Evolutionary conservation across 2,797 vertebrate genomes (phyloP).

Genomic region (Rhinichthys osculus): DNA sequence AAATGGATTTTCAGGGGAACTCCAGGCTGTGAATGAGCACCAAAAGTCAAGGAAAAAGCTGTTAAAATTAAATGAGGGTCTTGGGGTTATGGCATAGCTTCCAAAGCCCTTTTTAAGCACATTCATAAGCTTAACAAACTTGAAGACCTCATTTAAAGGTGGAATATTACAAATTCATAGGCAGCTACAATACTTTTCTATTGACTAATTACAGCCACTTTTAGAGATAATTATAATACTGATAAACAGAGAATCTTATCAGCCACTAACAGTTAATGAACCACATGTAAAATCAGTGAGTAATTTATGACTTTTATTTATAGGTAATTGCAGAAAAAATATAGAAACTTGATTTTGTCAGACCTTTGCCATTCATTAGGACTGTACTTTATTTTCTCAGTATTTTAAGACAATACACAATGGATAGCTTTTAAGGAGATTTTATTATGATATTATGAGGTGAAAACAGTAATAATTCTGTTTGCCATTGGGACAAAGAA

Average conservation of each 20-base stretch:
- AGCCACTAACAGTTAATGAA: slow-evolving; percentile 26
- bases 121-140: slow-evolving; percentile 13
- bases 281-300: slow-evolving; percentile 26
- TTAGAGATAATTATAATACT: slow-evolving; percentile 44
- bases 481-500: background rate
- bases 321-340: background rate
- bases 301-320: background rate
- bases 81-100: slow-evolving; percentile 51
- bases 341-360: background rate
- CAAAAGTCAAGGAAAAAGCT: slow-evolving; percentile 50
- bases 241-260: slow-evolving; percentile 38
- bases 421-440: background rate
- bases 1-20: slow-evolving; percentile 11
- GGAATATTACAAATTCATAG: slow-evolving; percentile 60
- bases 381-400: background rate
- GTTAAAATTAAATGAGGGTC: slow-evolving; percentile 47
- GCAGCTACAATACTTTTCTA: slow-evolving; percentile 54
- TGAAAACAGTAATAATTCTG: background rate
- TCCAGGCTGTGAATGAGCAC: slow-evolving; percentile 23
- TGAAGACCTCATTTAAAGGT: slow-evolving; percentile 65
- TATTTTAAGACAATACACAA: background rate
- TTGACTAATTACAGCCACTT: slow-evolving; percentile 52
- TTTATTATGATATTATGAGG: background rate
- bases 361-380: background rate
- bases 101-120: slow-evolving; percentile 32